phyloP scores from a whole-genome alignment of 2,888 invertebrate species.

The Epirrhoe tristata region DNA sequence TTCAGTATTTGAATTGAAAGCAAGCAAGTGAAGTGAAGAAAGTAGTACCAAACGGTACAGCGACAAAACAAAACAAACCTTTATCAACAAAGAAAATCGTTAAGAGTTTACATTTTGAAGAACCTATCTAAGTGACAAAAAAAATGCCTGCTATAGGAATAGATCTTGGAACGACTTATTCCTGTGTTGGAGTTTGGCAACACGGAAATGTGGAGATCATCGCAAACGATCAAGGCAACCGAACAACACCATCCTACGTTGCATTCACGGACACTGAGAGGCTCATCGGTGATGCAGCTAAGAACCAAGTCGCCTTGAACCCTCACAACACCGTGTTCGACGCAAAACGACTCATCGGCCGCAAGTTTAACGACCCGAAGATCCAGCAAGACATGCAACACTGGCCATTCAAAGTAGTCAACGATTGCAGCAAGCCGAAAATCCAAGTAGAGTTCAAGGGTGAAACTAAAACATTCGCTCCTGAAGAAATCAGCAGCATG shows the following conservation, averaged over 20 bases:
- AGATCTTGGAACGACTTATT: slow-evolving; percentile 94
- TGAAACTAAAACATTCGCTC: slow-evolving; percentile 87
- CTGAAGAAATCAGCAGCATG: slow-evolving; percentile 91
- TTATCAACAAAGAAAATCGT: slow-evolving; percentile 22
- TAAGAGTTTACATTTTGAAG: slow-evolving; percentile 31
- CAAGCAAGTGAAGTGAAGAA: slow-evolving; percentile 51
- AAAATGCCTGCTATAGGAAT: slow-evolving; percentile 79
- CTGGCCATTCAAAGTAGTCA: slow-evolving; percentile 92
- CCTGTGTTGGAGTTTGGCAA: slow-evolving; percentile 94
- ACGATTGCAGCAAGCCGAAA: slow-evolving; percentile 88
- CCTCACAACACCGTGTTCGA: slow-evolving; percentile 91
- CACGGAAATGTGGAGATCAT: slow-evolving; percentile 93
- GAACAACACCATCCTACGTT: slow-evolving; percentile 95
- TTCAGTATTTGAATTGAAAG: slow-evolving; percentile 74
- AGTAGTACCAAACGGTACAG: slow-evolving; percentile 51
- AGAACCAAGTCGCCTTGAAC: slow-evolving; percentile 93
- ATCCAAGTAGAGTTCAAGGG: slow-evolving; percentile 89
- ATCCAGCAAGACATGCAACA: slow-evolving; percentile 92
- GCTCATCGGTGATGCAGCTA: slow-evolving; percentile 94
- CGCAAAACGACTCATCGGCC: slow-evolving; percentile 91
- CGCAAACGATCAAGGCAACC: slow-evolving; percentile 95
- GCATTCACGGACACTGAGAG: slow-evolving; percentile 94
- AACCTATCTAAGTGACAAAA: slow-evolving; percentile 45
- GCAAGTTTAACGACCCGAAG: slow-evolving; percentile 90
- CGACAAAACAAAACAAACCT: slow-evolving; percentile 33